A percentile compares a stretch with the other conserved stretches of the same genome.
These are phyloP conservation scores for Drosophila punjabiensis DNA, from an alignment of 1,140 invertebrate genomes.

Conservation along the genomic window DNA sequence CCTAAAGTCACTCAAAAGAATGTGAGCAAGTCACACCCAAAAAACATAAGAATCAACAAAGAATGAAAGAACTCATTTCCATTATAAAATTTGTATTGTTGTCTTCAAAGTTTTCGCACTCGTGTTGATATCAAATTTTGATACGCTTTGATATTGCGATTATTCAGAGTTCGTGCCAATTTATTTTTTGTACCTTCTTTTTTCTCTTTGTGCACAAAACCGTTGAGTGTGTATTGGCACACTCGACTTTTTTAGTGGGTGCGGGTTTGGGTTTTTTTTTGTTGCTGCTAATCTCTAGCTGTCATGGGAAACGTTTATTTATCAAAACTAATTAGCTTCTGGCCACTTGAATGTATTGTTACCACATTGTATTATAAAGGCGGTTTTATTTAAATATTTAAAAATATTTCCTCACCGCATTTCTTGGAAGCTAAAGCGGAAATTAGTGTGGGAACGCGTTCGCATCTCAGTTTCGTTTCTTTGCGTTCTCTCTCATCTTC, in stretches of 20 bases:
- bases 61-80: slow-evolving; percentile 5
- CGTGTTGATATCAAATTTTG: slow-evolving; percentile 16
- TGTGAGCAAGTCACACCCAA: background rate
- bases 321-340: slow-evolving; percentile 65
- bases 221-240: slow-evolving; percentile 16
- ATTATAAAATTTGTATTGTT: slow-evolving; percentile 3
- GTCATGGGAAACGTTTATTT: slow-evolving; percentile 56
- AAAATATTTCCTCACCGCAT: slow-evolving; percentile 46
- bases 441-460: slow-evolving; percentile 71
- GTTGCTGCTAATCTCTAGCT: slow-evolving; percentile 26
- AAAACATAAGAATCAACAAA: background rate
- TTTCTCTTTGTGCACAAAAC: slow-evolving; percentile 22
- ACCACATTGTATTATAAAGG: slow-evolving; percentile 44
- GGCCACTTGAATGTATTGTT: slow-evolving; percentile 41
- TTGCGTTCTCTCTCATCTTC: slow-evolving; percentile 8
- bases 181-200: slow-evolving; percentile 4
- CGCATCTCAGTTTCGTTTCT: slow-evolving; percentile 38
- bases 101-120: slow-evolving; percentile 10
- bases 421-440: slow-evolving; percentile 62
- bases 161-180: slow-evolving; percentile 24
- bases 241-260: slow-evolving; percentile 30
- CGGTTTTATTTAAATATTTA: slow-evolving; percentile 77
- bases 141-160: slow-evolving; percentile 12
- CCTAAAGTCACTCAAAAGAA: background rate
- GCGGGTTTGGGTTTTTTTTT: slow-evolving; percentile 29